phyloP scores from a whole-genome alignment of 1,140 invertebrate species.

The Eurosta solidaginis region DNA sequence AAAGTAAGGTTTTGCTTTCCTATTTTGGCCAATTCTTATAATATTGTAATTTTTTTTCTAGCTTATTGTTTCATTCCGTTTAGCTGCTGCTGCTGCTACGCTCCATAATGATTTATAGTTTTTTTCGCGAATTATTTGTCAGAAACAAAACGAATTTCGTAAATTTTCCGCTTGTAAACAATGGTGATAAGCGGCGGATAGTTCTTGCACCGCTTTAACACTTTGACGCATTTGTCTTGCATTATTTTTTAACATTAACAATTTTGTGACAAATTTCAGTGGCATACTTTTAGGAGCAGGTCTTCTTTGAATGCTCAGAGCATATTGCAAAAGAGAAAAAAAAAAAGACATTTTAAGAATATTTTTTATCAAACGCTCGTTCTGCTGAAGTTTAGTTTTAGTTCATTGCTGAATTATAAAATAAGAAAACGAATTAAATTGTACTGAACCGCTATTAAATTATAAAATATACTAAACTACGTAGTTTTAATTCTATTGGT shows the following conservation, averaged over 20 bases:
- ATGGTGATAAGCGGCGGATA: slow-evolving; percentile 1
- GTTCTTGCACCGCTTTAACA: not conserved
- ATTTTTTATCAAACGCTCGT: no score
- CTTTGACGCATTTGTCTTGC: not conserved
- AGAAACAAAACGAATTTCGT: slow-evolving; percentile 2
- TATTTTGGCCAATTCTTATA: not conserved
- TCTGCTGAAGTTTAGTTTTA: no score
- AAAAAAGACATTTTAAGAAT: no score
- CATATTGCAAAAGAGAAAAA: no score
- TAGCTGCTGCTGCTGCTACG: not conserved
- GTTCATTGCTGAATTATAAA: no score
- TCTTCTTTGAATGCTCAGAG: no score
- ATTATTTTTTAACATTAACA: not conserved
- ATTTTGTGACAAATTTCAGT: slow-evolving; percentile 9
- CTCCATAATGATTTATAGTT: not conserved
- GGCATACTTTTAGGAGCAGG: not conserved
- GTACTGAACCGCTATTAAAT: no score
- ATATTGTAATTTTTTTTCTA: not conserved
- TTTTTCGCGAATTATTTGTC: slow-evolving; percentile 15
- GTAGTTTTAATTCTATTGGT: no score
- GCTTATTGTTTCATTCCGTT: not conserved
- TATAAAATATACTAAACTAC: no score
- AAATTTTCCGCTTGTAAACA: slow-evolving; percentile 20
- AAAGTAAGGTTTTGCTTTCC: not conserved
- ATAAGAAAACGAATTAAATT: no score